Percentiles rank a stretch among this genome's conserved stretches.
These are phyloP conservation scores for Andrena haemorrhoa DNA, from an alignment of 2,888 invertebrate genomes.

Conservation along the genomic window DNA sequence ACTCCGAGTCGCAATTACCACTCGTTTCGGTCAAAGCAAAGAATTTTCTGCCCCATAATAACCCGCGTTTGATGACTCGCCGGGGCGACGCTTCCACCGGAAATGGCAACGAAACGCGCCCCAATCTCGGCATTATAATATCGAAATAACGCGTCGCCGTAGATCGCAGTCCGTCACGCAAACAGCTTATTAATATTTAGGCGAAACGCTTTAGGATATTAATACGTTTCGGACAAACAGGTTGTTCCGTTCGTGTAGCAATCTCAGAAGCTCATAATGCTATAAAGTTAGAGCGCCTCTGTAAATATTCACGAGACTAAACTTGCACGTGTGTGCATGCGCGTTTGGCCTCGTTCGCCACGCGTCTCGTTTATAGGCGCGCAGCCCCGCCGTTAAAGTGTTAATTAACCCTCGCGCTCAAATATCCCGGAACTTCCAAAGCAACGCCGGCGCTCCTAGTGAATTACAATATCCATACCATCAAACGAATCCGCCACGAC, in stretches of 20 bases:
- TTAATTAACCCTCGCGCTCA: constrained; percentile 1
- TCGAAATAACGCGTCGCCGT: constrained; percentile 26
- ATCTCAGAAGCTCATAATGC: constrained; percentile 51
- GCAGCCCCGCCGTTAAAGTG: background rate
- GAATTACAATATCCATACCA: constrained; percentile 5
- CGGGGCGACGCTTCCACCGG: background rate
- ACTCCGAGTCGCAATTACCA: too few relatives aligned
- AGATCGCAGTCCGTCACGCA: constrained; percentile 4
- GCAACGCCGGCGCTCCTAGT: background rate
- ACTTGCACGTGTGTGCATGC: constrained; percentile 15
- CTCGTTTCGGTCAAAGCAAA: too few relatives aligned
- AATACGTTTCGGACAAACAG: constrained; percentile 56
- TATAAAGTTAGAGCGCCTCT: constrained; percentile 48
- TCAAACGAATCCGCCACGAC: background rate
- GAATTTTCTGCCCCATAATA: background rate
- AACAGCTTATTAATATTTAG: constrained; percentile 59
- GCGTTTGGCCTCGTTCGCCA: background rate
- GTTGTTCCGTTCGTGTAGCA: constrained; percentile 49
- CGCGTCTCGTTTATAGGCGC: background rate
- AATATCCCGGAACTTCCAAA: background rate
- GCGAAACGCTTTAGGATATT: constrained; percentile 40
- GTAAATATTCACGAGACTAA: constrained; percentile 51
- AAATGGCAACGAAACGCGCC: background rate
- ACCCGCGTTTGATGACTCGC: background rate
- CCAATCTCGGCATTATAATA: constrained; percentile 23